Evolutionary conservation across 2,888 invertebrate species (phyloP), one percentile per base, ranked within the genome.

Genomic region (Agriopis aurantiaria): DNA sequence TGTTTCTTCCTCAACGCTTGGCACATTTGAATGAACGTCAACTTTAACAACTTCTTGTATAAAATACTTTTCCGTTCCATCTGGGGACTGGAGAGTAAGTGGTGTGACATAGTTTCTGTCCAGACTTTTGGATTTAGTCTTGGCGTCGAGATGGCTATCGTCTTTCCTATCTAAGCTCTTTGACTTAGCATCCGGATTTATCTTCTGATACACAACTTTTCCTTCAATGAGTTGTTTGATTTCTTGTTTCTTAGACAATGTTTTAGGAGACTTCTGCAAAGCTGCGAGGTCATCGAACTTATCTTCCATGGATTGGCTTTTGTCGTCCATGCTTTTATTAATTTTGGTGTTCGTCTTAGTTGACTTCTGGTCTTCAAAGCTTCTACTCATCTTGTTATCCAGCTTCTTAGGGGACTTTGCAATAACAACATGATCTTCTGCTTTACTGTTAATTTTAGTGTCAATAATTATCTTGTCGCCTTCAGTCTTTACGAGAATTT

Each of bases 391-490:
- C 70, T 95, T 95, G 65, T 94, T 95, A 78, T 97, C 97, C 7
- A 97, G 86, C 80, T 96, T 96, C 72, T 96, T 96, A 0, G 97
- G 97, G 4, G 96, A 96, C 82, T 97, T 97, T 0, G 97, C 96
- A 78, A 97, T 97, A 68, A 97, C 95, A 7, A 97, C 97, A 72
- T 97, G 96, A 87, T 97, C 97, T 84, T 97, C 97, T 0, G 95
- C 96, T 83, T 96, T 97, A 61, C 96, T 96, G 75, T 95, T 96
- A 51, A 97, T 96, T 88, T 97, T 96, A 8, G 97, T 95, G 87
- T 97, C 96, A 72, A 96, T 96, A 12, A 96, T 96, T 71, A 96
- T 96, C 78, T 96, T 96, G 76, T 96, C 96, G 0, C 97, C 97
- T 82, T 96, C 96, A 0, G 96, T 96, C 87, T 96, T 96, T 0